Conservation (phyloP, 2,113 vertebrate species). For the Capra hircus region DNA sequence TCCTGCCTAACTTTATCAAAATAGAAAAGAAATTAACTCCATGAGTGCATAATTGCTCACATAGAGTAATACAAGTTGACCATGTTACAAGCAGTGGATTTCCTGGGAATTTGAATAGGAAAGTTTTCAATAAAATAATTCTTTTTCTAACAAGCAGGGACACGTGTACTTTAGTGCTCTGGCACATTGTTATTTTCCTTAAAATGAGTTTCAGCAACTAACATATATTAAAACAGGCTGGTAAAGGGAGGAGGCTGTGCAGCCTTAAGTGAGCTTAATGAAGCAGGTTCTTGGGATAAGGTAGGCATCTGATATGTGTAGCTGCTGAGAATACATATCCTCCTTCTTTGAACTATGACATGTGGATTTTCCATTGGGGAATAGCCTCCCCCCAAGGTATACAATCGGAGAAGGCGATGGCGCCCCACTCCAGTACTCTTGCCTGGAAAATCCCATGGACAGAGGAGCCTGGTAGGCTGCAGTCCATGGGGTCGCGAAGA, state of each 20-base stretch:
- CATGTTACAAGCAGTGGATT: background rate
- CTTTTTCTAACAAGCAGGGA: background rate
- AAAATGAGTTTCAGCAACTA: conserved; percentile 37
- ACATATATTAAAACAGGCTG: background rate
- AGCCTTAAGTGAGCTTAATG: background rate
- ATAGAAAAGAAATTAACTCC: background rate
- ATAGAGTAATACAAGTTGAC: background rate
- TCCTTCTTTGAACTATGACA: background rate
- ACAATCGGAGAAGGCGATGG: too few relatives aligned
- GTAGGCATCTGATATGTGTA: background rate
- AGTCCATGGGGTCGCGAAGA: too few relatives aligned
- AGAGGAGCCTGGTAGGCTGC: too few relatives aligned
- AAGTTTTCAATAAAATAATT: conserved; percentile 46
- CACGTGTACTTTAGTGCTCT: background rate
- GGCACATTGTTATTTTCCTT: conserved; percentile 24
- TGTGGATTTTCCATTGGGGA: background rate
- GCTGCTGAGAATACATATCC: background rate
- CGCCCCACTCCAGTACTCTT: too few relatives aligned
- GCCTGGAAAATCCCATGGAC: too few relatives aligned
- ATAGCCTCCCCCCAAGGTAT: background rate
- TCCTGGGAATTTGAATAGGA: conserved; percentile 33
- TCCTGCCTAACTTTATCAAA: background rate
- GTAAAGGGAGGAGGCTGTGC: background rate
- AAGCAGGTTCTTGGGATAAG: background rate
- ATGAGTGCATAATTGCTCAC: background rate